Percentiles rank a stretch among this genome's conserved stretches.
These are phyloP conservation scores for Lepidochrysops patricia DNA, from an alignment of 2,888 invertebrate species.

Conservation along the genomic window DNA sequence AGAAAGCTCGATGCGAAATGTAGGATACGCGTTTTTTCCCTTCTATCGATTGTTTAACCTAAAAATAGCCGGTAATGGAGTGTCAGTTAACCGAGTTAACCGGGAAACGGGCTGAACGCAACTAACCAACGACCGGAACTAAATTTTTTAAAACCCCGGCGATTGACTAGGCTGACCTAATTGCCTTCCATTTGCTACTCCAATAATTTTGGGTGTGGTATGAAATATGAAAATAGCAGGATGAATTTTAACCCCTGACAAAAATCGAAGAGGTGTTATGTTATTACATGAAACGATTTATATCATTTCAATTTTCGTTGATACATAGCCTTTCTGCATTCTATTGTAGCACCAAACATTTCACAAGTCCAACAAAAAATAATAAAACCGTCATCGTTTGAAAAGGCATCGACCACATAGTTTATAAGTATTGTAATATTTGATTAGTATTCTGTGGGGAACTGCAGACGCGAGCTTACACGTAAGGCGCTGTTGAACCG, in stretches of 20 bases:
- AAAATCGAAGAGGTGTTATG: too few species aligned
- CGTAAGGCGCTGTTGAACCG: background rate
- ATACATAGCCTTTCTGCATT: too few species aligned
- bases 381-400: background rate
- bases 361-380: background rate
- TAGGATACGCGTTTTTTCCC: background rate
- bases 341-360: too few species aligned
- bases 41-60: background rate
- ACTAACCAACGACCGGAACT: background rate
- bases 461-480: background rate
- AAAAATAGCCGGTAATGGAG: background rate
- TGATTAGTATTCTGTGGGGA: background rate
- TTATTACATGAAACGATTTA: too few species aligned
- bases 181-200: background rate
- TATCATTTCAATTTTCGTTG: too few species aligned
- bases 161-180: background rate
- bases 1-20: background rate
- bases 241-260: too few species aligned
- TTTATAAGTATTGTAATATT: background rate
- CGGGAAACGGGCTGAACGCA: background rate
- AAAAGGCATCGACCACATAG: background rate
- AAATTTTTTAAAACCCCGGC: background rate
- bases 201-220: background rate
- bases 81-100: background rate
- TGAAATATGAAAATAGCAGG: background rate